phyloP scores from a whole-genome alignment of 1,140 invertebrate species.

The Uloborus diversus region DNA sequence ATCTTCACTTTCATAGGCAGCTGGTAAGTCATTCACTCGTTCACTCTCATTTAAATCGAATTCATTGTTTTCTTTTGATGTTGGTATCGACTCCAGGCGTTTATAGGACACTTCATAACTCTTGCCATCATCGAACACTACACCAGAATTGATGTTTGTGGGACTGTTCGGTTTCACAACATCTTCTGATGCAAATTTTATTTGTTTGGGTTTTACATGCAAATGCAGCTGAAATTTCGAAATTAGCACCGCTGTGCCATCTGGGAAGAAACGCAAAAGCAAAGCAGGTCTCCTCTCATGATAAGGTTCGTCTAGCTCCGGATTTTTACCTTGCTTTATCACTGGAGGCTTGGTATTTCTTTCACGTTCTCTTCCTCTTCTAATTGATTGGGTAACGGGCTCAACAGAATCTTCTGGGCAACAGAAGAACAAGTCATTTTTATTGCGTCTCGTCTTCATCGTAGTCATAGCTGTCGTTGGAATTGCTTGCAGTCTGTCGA shows the following conservation, averaged over 20 bases:
- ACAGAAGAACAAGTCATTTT: slow-evolving; percentile 41
- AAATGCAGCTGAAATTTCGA: slow-evolving; percentile 47
- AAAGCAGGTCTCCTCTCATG: slow-evolving; percentile 39
- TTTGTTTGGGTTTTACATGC: slow-evolving; percentile 47
- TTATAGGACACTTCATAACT: slow-evolving; percentile 46
- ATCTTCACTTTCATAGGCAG: background rate
- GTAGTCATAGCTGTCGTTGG: slow-evolving; percentile 1
- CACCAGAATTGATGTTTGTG: background rate
- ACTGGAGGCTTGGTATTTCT: slow-evolving; percentile 46
- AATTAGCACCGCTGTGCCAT: slow-evolving; percentile 48
- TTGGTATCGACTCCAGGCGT: slow-evolving; percentile 17
- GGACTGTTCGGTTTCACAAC: background rate
- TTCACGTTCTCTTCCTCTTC: slow-evolving; percentile 30
- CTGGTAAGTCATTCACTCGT: background rate
- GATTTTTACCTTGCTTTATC: slow-evolving; percentile 15
- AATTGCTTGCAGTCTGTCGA: background rate
- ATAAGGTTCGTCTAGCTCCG: slow-evolving; percentile 18
- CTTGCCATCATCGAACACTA: slow-evolving; percentile 21
- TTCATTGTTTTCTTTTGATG: slow-evolving; percentile 21
- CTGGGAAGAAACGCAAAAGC: slow-evolving; percentile 43
- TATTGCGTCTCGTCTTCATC: slow-evolving; percentile 28
- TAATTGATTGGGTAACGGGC: background rate
- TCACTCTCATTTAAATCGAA: background rate
- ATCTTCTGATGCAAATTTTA: slow-evolving; percentile 17
- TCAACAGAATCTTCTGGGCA: background rate